Conservation (phyloP, 2,888 invertebrate species). For the Celastrina argiolus region DNA sequence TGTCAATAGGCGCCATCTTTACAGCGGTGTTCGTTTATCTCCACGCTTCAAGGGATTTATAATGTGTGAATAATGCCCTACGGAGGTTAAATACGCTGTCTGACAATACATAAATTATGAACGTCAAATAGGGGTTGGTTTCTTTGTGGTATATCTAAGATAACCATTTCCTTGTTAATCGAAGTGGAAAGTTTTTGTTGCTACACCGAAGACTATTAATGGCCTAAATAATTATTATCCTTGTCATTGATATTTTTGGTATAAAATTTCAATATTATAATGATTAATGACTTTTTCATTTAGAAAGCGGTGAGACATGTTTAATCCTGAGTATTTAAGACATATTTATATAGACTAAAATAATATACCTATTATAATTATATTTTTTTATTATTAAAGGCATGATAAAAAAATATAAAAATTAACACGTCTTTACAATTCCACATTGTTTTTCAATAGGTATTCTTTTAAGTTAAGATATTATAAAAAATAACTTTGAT, state of each 20-base stretch:
- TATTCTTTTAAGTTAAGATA: too few species aligned
- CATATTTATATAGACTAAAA: background rate
- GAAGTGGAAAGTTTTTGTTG: conserved; percentile 53
- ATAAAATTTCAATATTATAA: background rate
- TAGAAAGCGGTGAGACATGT: background rate
- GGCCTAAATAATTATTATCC: conserved; percentile 15
- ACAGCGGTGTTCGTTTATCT: conserved; percentile 60
- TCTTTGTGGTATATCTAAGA: conserved; percentile 47
- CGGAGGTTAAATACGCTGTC: conserved; percentile 63
- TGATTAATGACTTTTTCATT: background rate
- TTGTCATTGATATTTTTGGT: conserved; percentile 11
- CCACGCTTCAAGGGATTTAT: conserved; percentile 68
- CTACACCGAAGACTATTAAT: conserved; percentile 23
- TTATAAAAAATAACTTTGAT: background rate
- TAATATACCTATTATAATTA: too few species aligned
- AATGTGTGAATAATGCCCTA: conserved; percentile 72
- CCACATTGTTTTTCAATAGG: too few species aligned
- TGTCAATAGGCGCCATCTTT: conserved; percentile 60
- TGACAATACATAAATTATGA: conserved; percentile 75
- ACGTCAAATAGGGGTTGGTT: conserved; percentile 47
- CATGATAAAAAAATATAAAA: too few species aligned
- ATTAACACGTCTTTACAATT: too few species aligned
- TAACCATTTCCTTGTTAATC: conserved; percentile 70
- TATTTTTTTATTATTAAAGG: too few species aligned
- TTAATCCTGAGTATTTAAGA: background rate